Percentiles rank a stretch among this genome's conserved stretches.
These are phyloP conservation scores for Salarias fasciatus DNA, from an alignment of 2,797 vertebrate genomes.

Conservation along the genomic window DNA sequence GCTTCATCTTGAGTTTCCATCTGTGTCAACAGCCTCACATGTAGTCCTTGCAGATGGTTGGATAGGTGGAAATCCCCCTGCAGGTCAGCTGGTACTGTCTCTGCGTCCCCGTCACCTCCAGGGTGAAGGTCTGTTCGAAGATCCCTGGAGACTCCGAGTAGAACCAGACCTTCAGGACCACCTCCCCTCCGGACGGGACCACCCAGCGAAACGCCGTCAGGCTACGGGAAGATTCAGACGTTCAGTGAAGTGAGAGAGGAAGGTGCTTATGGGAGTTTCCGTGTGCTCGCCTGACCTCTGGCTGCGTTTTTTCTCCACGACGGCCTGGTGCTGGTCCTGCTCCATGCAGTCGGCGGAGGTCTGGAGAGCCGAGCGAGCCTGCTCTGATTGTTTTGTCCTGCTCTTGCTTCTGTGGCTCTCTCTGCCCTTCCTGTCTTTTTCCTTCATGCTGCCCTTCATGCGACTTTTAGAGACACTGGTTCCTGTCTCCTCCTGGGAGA, in stretches of 20 bases:
- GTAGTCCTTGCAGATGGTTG: constrained; percentile 85
- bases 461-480: constrained; percentile 40
- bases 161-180: constrained; percentile 85
- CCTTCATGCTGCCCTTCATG: constrained; percentile 53
- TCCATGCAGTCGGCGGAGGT: constrained; percentile 39
- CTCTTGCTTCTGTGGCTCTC: constrained; percentile 67
- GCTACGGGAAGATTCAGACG: constrained; percentile 68
- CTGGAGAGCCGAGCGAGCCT: no score
- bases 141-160: constrained; percentile 74
- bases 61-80: constrained; percentile 84
- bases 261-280: neutral
- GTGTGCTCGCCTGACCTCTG: constrained; percentile 41
- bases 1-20: no score
- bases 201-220: constrained; percentile 87
- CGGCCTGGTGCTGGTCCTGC: constrained; percentile 37
- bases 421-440: constrained; percentile 68
- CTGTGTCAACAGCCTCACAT: constrained; percentile 81
- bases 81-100: constrained; percentile 86
- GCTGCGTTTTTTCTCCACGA: constrained; percentile 55
- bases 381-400: no score
- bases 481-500: constrained; percentile 55
- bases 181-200: constrained; percentile 81
- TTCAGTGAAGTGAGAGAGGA: no score
- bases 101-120: constrained; percentile 87
- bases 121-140: constrained; percentile 87